phyloP scores from a whole-genome alignment of 2,797 vertebrate genomes.

The Octomys mimax region DNA sequence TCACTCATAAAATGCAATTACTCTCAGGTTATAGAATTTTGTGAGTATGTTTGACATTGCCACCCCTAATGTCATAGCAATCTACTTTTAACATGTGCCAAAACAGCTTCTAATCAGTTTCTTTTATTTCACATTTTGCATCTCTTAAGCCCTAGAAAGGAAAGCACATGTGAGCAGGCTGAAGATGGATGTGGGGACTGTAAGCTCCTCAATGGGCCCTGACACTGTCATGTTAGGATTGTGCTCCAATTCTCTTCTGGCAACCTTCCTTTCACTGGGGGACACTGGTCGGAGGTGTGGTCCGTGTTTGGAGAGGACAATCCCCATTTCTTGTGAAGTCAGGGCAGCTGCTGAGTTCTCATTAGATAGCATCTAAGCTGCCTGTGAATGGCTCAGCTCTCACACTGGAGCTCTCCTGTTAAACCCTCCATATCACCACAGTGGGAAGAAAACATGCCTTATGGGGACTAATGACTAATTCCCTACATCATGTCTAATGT shows the following conservation, averaged over 20 bases:
- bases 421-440: slow-evolving; percentile 71
- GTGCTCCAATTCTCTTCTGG: background rate
- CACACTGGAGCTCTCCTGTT: slow-evolving; percentile 52
- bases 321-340: slow-evolving; percentile 6
- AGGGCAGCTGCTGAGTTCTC: slow-evolving; percentile 46
- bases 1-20: background rate
- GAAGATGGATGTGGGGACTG: background rate
- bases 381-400: slow-evolving; percentile 48
- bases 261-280: background rate
- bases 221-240: background rate
- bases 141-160: slow-evolving; percentile 6
- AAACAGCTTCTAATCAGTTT: background rate
- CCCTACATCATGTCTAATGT: slow-evolving; percentile 84
- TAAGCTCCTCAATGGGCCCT: background rate
- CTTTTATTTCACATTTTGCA: slow-evolving; percentile 11
- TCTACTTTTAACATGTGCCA: background rate
- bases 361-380: slow-evolving; percentile 63
- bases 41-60: background rate
- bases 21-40: slow-evolving; percentile 29
- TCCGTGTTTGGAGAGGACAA: slow-evolving; percentile 36
- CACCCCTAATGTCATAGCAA: background rate
- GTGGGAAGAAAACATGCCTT: slow-evolving; percentile 69
- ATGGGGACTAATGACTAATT: slow-evolving; percentile 83
- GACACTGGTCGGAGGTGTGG: background rate
- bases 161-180: background rate